Evolutionary conservation across 2,113 vertebrate genomes (phyloP).

Genomic region (Mola mola): DNA sequence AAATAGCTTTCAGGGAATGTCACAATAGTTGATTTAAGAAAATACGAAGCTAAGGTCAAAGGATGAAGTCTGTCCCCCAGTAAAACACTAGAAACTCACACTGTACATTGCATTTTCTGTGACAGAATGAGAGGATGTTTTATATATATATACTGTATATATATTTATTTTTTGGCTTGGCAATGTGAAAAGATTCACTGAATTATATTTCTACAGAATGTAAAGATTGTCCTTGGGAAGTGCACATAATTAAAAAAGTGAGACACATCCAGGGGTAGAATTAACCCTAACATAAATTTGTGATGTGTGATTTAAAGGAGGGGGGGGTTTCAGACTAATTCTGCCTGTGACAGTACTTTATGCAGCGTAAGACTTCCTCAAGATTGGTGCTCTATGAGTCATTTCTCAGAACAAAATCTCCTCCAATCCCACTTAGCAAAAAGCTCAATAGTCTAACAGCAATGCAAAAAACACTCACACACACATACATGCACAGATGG

Average conservation of each 20-base stretch:
- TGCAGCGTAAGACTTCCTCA: constrained; percentile 52
- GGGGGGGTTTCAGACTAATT: constrained; percentile 26
- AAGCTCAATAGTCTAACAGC: constrained; percentile 46
- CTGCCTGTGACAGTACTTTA: constrained; percentile 52
- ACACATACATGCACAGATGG: constrained; percentile 5
- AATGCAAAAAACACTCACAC: constrained; percentile 15
- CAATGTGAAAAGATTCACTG: too few species aligned
- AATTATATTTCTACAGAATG: too few species aligned
- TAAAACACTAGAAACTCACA: background rate
- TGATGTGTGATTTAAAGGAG: constrained; percentile 45
- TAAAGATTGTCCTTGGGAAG: too few species aligned
- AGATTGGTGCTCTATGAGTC: constrained; percentile 59
- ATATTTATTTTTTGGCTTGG: too few species aligned
- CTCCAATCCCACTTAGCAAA: constrained; percentile 46
- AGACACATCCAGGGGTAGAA: background rate
- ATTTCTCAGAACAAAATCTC: constrained; percentile 46
- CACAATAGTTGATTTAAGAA: constrained; percentile 25
- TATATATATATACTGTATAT: too few species aligned
- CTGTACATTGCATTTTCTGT: background rate
- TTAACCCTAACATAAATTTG: background rate
- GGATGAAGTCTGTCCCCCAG: constrained; percentile 24
- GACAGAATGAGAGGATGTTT: too few species aligned
- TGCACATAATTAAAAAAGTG: background rate
- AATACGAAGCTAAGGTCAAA: constrained; percentile 40
- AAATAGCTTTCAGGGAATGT: constrained; percentile 35